Base-by-base conservation (phyloP, 1,140 invertebrate genomes). In the Luehdorfia chinensis region DNA sequence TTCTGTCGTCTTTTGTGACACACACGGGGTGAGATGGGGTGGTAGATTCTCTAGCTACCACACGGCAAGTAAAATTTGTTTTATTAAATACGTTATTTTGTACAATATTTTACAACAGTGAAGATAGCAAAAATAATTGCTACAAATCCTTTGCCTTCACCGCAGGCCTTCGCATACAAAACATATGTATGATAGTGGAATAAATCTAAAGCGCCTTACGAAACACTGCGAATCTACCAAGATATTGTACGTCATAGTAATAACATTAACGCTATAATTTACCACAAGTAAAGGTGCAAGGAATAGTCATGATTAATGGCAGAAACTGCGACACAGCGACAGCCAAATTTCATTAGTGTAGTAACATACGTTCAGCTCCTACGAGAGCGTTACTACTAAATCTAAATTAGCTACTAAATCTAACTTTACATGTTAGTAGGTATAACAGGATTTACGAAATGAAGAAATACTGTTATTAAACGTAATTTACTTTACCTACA, bases 371-470 rank as follows among this genome's bases (percentile, higher is more conserved):
- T 14, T 15, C 13, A 37, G 34, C 39, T 43, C 14, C 25, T 27
- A 18, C 9, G 25, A 18, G 25, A 18, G 34, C 11, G 34, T 23
- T 43, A 16, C 39, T 18, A 28, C 13, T 43, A 43, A 43, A 43
- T 43, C 39, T 30, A 43, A 43, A 43, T 43, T 43, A 43, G 39
- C 39, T 18, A 28, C 14, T 43, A 43, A 43, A 43, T 43, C 39
- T 43, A 15, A 28, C 39, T 43, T 43, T 9, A 15, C 25, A 28
- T 43, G 13, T 30, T 14, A 7, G 36, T 27, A 43, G 8, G 14
- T 34, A 18, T 27, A 27, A 27, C 32, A 19, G 7, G 13, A 28
- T 28, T 43, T 43, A 11, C 39, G 14, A 16, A 43, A 43, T 27
- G 25, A 43, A 30, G 25, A 43, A 43, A 43, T 43, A 43, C 13